These are phyloP conservation scores for Catharus fuscescens DNA, from an alignment of 2,113 vertebrate species.

Conservation along the genomic window DNA sequence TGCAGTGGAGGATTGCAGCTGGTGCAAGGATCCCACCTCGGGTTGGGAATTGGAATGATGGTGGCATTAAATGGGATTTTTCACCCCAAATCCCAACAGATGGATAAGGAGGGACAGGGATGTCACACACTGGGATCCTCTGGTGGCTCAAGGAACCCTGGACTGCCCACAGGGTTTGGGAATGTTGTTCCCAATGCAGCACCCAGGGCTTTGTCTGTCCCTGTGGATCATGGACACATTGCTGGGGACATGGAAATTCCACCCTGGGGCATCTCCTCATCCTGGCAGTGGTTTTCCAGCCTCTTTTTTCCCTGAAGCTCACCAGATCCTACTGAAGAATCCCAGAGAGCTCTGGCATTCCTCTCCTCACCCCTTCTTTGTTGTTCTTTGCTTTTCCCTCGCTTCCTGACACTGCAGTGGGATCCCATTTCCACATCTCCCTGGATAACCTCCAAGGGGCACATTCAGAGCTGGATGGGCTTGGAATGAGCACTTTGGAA, in stretches of 20 bases:
- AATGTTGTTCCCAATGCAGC: too few species aligned
- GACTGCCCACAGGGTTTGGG: fast-evolving
- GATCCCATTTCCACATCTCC: neutral
- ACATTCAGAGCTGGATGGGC: neutral
- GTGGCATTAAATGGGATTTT: neutral
- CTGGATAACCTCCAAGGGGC: neutral
- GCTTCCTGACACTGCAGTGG: fast-evolving
- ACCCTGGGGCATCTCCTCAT: neutral
- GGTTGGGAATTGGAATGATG: neutral
- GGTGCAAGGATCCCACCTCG: fast-evolving
- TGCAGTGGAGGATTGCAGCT: fast-evolving
- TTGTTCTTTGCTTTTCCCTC: neutral
- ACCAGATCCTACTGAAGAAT: neutral
- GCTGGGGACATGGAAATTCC: neutral
- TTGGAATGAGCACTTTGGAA: neutral
- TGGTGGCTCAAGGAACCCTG: neutral
- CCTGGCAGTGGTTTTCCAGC: neutral
- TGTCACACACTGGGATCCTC: neutral
- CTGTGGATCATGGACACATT: fast-evolving
- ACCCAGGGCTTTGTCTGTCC: neutral
- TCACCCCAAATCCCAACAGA: fast-evolving
- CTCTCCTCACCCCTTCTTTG: neutral
- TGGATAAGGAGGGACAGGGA: neutral
- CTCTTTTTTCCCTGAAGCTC: neutral
- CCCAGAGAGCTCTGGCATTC: neutral